phyloP scores from a whole-genome alignment of 2,888 invertebrate genomes.

The Amphipyra tragopoginis region DNA sequence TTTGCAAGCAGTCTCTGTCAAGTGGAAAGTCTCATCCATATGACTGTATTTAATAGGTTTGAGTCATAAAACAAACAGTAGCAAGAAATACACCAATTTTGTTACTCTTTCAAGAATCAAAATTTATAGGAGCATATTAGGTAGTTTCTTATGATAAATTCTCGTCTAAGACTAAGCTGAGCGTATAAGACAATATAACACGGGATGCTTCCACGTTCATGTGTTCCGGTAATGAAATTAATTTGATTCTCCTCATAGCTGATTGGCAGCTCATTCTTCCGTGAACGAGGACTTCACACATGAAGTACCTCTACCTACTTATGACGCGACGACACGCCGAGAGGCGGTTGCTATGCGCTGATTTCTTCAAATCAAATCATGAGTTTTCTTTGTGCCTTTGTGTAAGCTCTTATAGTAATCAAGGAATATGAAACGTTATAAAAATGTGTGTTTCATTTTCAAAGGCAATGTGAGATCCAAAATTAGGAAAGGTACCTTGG shows the following conservation, averaged over 20 bases:
- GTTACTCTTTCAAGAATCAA: no score
- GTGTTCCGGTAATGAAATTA: slow-evolving; percentile 35
- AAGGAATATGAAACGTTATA: slow-evolving; percentile 1
- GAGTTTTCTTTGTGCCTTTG: slow-evolving; percentile 18
- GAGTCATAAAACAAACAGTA: slow-evolving; percentile 18
- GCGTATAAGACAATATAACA: not conserved
- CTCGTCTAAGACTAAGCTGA: no score
- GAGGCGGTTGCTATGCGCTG: slow-evolving; percentile 23
- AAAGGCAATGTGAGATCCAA: not conserved
- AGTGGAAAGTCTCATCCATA: slow-evolving; percentile 9
- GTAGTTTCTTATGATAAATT: no score
- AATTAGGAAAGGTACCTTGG: not conserved
- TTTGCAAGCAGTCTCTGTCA: no score
- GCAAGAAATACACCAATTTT: not conserved
- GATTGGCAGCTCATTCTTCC: slow-evolving; percentile 39
- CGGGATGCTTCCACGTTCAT: slow-evolving; percentile 5
- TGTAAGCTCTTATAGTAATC: slow-evolving; percentile 30
- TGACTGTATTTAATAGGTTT: slow-evolving; percentile 8
- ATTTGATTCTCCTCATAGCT: slow-evolving; percentile 46
- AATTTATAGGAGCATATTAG: no score
- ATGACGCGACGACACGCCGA: not conserved
- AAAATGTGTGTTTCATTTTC: not conserved
- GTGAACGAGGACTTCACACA: slow-evolving; percentile 24
- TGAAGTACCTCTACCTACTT: slow-evolving; percentile 12
- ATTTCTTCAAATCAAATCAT: slow-evolving; percentile 45